Evolutionary conservation across 2,113 vertebrate species (phyloP).

Genomic region (Mesitornis unicolor): DNA sequence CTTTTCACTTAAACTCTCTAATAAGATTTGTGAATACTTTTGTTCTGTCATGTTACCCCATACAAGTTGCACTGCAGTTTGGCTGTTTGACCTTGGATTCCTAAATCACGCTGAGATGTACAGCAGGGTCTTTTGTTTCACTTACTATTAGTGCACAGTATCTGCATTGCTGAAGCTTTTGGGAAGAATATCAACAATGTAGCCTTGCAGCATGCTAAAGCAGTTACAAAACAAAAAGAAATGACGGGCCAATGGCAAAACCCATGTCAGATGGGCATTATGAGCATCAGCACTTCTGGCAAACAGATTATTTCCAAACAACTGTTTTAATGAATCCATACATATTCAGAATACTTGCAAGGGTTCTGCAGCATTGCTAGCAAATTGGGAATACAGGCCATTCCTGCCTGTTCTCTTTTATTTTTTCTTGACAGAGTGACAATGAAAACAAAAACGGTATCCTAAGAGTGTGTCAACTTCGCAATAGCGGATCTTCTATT

Average conservation of each 20-base stretch:
- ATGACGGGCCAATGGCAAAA: neutral
- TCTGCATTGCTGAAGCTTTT: constrained; percentile 64
- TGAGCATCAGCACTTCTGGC: neutral
- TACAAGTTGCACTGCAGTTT: constrained; percentile 50
- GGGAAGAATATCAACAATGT: neutral
- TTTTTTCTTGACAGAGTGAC: neutral
- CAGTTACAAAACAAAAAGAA: neutral
- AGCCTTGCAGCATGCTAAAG: neutral
- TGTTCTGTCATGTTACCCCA: neutral
- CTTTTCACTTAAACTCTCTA: neutral
- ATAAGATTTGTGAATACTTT: neutral
- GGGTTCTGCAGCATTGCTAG: neutral
- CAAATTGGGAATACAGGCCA: neutral
- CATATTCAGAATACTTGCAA: neutral
- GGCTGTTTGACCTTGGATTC: constrained; percentile 71
- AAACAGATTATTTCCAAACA: neutral
- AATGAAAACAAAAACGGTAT: neutral
- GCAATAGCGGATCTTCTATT: neutral
- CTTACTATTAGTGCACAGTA: constrained; percentile 37
- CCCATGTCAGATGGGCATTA: neutral
- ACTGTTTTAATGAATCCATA: neutral
- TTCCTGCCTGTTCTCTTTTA: too few relatives aligned
- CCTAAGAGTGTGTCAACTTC: neutral
- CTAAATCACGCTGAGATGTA: neutral
- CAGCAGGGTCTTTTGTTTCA: constrained; percentile 56